Percentiles rank a stretch among this genome's conserved stretches.
These are phyloP conservation scores for Globodera ellingtonae DNA, from an alignment of 1,140 invertebrate genomes.

Conservation along the genomic window DNA sequence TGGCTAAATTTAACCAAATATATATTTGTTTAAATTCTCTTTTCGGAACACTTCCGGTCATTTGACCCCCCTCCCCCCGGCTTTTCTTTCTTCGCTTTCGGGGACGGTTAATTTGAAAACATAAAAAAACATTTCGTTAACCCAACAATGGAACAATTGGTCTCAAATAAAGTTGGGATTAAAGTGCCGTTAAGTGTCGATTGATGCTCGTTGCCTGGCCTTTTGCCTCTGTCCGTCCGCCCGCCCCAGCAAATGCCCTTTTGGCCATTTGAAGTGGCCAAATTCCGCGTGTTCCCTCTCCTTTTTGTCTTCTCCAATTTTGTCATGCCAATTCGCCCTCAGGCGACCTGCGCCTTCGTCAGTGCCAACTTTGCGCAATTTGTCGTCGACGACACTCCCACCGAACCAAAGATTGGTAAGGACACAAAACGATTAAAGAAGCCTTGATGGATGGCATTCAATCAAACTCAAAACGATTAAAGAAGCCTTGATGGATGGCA, in stretches of 20 bases:
- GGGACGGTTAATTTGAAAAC: no score
- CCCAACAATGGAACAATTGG: no score
- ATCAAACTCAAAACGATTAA: not conserved
- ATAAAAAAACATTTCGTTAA: no score
- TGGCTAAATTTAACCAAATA: no score
- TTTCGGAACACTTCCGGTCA: not conserved
- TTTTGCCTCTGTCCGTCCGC: not conserved
- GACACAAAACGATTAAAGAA: not conserved
- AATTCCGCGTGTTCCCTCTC: not conserved
- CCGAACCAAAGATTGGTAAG: conserved; percentile 18
- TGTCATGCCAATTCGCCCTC: not conserved
- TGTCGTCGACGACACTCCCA: conserved; percentile 3
- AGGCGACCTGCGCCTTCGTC: conserved; percentile 24
- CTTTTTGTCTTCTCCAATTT: not conserved
- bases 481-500: not conserved
- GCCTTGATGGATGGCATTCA: not conserved
- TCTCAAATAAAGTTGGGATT: no score
- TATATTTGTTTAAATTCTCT: no score
- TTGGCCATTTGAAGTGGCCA: not conserved
- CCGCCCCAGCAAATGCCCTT: not conserved
- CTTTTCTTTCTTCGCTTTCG: not conserved
- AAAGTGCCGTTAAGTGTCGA: not conserved
- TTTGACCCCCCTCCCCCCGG: not conserved
- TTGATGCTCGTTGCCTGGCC: not conserved
- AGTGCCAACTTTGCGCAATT: conserved; percentile 10